Evolutionary conservation across 2,797 vertebrate genomes (phyloP), one percentile per base, ranked within the genome.

Genomic region (Pseudomugil tenellus): DNA sequence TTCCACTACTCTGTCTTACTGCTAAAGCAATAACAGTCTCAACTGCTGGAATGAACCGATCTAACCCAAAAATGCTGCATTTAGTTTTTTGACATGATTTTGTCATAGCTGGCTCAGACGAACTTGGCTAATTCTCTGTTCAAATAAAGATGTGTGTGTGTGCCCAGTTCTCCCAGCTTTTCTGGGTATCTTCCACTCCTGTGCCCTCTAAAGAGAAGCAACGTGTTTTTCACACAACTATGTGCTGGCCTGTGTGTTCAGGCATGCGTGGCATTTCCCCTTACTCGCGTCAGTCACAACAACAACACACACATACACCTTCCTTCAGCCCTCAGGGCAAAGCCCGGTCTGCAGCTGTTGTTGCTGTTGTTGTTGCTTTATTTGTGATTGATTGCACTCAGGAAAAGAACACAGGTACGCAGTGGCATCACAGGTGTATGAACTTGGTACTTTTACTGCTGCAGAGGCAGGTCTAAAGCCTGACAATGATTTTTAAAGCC

Each of bases 221-320:
- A 86, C 80, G 90, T 92, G 86, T 89, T 91, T 91, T 93, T 91
- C 88, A 89, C 86, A 85, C 89, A 93, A 88, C 91, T 91, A 91
- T 90, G 91, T 88, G 86, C 87, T 89, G 86, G 86, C 89, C 89
- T 90, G 87, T 91, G 90, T 91, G 92, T 90, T 93, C 89, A 81
- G 91, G 93, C 91, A 95, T 59, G 93, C 86, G 80, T 84, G 91
- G 93, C 89, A 94, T 94, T 94, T 94, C 93, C 91, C 88, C 90
- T 89, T 85, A 89, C 90, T 86, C 89, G 78, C 83, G 67, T 91
- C 70, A 90, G 76, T 86, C 88, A 86, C 84, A 89, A 75, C 88
- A 91, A 89, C 81, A 75, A 68, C 72, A 81, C 64, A 58, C 58
- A 63, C 35, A 70, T 73, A 87, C 77, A 75, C 64, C 74, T 88